Base-by-base conservation (phyloP, 2,888 invertebrate genomes). In the Lampropteryx suffumata region DNA sequence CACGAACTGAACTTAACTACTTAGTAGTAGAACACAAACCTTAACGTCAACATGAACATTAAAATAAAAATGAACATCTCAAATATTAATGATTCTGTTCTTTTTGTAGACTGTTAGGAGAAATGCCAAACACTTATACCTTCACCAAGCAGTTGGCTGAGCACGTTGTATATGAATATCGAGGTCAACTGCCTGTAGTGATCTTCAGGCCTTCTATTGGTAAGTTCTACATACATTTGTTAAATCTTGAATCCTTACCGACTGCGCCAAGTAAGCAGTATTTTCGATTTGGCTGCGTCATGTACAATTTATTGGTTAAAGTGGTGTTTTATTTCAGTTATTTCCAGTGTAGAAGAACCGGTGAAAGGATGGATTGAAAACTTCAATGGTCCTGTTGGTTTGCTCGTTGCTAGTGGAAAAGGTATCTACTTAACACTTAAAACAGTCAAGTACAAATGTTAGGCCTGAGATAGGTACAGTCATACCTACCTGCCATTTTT, bases 121-220 rank as follows among this genome's bases (percentile, higher is more conserved):
- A 86, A 2, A 92, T 95, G 11, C 97, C 98, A 0, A 98, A 98
- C 70, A 97, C 98, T 0, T 99, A 99, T 70, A 96, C 96, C 0
- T 97, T 96, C 74, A 95, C 96, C 0, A 98, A 99, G 77, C 94
- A 95, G 50, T 76, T 98, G 55, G 96, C 96, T 0, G 98, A 99
- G 66, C 94, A 95, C 50, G 92, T 96, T n/a, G 92, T 97, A 1
- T 88, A 92, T 13, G 95, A 96, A 43, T 93, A 94, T 46, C 83
- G 70, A 28, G 91, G 92, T 1, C 76, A 90, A 37, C 71, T 98
- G n/a, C 97, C 98, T 0, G 81, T 93, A 0, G 91, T 95, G 21
- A 94, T 99, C 52, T 92, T 95, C 50, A 90, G 98, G 53, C 98
- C 98, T 0, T 97, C 98, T 0, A 97, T 98, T 67, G 97, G 98